Conservation (phyloP, 2,113 vertebrate species). For the Tricholaema leucomelas region DNA sequence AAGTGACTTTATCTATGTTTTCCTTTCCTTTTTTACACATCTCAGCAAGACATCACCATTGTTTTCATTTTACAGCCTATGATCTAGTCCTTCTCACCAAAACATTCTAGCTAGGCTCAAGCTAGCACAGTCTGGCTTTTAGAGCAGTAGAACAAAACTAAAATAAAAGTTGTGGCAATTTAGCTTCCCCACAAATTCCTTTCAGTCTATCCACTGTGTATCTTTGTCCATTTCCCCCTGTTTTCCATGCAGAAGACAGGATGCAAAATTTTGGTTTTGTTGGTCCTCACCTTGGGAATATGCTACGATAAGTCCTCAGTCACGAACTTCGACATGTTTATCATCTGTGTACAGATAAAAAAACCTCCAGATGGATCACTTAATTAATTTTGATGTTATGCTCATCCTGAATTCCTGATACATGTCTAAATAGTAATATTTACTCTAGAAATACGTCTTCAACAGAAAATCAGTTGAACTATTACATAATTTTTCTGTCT, state of each 20-base stretch:
- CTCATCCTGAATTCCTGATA: neutral
- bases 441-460: neutral
- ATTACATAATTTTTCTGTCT: accelerated
- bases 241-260: neutral
- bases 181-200: neutral
- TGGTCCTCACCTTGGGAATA: neutral
- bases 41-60: too few species aligned
- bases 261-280: neutral
- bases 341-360: neutral
- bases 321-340: neutral
- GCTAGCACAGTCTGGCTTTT: too few species aligned
- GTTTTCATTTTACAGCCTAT: too few species aligned
- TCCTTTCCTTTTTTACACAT: too few species aligned
- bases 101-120: too few species aligned
- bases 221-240: neutral
- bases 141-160: neutral
- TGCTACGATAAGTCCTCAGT: neutral
- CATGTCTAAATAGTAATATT: neutral
- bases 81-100: too few species aligned
- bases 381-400: neutral
- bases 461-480: neutral
- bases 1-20: too few species aligned
- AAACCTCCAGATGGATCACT: neutral
- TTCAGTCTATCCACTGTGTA: neutral
- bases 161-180: neutral